Percentiles rank a stretch among this genome's conserved stretches.
These are phyloP conservation scores for Phalloptychus januarius DNA, from an alignment of 2,797 vertebrate species.

Conservation along the genomic window DNA sequence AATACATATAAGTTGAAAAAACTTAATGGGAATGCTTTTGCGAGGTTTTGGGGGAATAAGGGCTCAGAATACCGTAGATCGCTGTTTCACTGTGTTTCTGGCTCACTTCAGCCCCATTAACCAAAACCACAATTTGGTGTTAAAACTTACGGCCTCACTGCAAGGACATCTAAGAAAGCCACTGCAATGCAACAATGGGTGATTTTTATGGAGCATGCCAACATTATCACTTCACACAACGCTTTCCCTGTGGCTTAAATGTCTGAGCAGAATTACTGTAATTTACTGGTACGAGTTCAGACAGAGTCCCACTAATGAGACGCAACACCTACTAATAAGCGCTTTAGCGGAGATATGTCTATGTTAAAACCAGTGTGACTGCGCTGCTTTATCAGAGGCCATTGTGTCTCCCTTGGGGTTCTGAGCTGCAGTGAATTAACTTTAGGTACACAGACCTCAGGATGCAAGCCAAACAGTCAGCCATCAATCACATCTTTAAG, in stretches of 20 bases:
- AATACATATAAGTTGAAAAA: not conserved
- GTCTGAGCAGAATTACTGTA: conserved; percentile 44
- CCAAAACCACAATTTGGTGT: not conserved
- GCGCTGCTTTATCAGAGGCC: conserved; percentile 37
- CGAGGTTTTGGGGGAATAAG: not conserved
- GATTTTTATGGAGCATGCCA: conserved; percentile 46
- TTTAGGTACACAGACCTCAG: conserved; percentile 43
- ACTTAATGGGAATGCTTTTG: not conserved
- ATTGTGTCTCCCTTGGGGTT: conserved; percentile 28
- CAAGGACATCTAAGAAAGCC: conserved; percentile 9
- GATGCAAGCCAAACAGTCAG: conserved; percentile 47
- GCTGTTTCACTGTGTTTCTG: not conserved
- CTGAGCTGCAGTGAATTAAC: conserved; percentile 38
- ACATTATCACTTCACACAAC: conserved; percentile 37
- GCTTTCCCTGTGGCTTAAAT: conserved; percentile 36
- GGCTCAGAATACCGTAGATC: not conserved
- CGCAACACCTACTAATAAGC: conserved; percentile 53
- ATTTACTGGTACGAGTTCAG: conserved; percentile 55
- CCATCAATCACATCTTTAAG: conserved; percentile 55
- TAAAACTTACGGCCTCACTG: not conserved
- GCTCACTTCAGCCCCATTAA: conserved; percentile 5
- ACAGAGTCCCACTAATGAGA: conserved; percentile 53
- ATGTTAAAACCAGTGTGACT: conserved; percentile 42
- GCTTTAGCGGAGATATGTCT: conserved; percentile 57
- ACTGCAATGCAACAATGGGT: conserved; percentile 8